Base-by-base conservation (phyloP, 2,797 vertebrate genomes). In the Takifugu rubripes region DNA sequence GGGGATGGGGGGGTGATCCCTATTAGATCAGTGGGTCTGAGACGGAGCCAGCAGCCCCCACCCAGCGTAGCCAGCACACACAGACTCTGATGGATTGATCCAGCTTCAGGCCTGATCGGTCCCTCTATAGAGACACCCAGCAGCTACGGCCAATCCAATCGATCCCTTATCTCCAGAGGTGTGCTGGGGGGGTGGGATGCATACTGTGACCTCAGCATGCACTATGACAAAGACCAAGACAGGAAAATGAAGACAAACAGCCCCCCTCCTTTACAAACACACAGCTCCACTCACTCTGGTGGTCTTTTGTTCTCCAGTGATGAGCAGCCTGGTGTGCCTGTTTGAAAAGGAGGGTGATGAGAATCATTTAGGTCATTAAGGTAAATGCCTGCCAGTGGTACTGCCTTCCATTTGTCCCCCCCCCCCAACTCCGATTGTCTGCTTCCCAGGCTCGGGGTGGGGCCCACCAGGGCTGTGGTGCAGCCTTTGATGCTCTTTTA, bases 341-440 rank as follows among this genome's bases (percentile, higher is more conserved):
- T 71, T 75, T 74, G 66, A 68, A 74, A 78, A 61, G 69, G 75
- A 70, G 66, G 66, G 59, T 64, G 75, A 64, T 75, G 57, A 61
- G 51, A 59, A 65, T 81, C 82, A 84, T 84, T 83, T 31, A 31
- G 70, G 58, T 83, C 71, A 86, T 87, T 84, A 77, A 84, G 81
- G 84, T 84, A 84, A 78, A 79, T 57, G 70, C 68, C 74, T 83
- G 66, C 72, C 71, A 46, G 61, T 60, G 64, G 40, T 21, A 17
- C 54, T 70, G 58, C 63, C 54, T 52, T 49, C 74, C 67, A 80
- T 79, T 46, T 46, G 44, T 46, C 21, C 17, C 16, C 2, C 44
- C 5, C 16, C 16, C 44, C 5, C 44, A 46, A 9, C 66, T 57
- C 67, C 21, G 51, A 62, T 51, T 12, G 56, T 64, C 56, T 64